Evolutionary conservation across 2,888 invertebrate species (phyloP), one percentile per base, ranked within the genome.

Genomic region (Neuroscelio doddi): DNA sequence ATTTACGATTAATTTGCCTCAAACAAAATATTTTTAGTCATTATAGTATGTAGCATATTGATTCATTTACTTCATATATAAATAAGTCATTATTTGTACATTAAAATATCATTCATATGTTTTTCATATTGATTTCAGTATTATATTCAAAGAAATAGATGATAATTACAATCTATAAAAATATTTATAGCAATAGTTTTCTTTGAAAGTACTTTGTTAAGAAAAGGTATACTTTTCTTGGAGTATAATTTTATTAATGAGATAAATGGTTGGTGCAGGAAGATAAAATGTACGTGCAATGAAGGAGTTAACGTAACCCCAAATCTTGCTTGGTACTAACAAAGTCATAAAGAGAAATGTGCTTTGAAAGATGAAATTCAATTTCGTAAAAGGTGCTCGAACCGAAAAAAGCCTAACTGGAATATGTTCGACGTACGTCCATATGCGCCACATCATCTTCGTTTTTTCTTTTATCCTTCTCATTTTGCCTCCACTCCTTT

Each of bases 331-430:
- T 21, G 52, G 67, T 67, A 67, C 63, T 67, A 67, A 67, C 67
- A 67, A 67, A 67, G 67, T 67, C 67, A 67, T 67, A 67, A 67
- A 67, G 67, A 67, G 59, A 63, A 59, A 67, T 63, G 63, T 44
- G 51, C 63, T 55, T 61, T 42, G 59, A 63, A 66, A 67, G 63
- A 67, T 63, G 67, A 63, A 67, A 67, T 67, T 67, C 63, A 67
- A 67, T 67, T 67, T 67, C 38, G 62, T 58, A 52, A 66, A 58
- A 58, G 49, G 46, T 49, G 56, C 50, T 30, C 46, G 45, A 9
- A 15, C 27, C 29, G 26, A 46, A 12, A 38, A 39, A 27, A 41
- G 36, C 9, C 30, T 41, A 45, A 55, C 55, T 15, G 47, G 41
- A 46, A 10, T 30, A 30, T 10, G 30, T 30, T 30, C 30, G 30